These are phyloP conservation scores for Malurus cyaneus DNA, from an alignment of 2,113 vertebrate species.

Conservation along the genomic window DNA sequence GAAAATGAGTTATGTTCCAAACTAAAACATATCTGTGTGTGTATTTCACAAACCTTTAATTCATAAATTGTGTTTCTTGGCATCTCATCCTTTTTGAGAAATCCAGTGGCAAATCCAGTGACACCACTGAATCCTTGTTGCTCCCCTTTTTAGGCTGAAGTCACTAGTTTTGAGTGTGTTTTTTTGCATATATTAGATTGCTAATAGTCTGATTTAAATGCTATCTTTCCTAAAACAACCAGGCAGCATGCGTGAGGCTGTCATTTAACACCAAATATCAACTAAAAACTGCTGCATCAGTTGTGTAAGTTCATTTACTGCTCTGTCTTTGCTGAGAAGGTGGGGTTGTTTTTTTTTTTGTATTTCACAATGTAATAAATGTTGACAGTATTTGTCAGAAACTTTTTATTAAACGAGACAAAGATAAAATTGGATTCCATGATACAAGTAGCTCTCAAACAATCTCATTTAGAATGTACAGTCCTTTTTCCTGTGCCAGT, in stretches of 20 bases:
- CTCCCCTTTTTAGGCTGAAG: background rate
- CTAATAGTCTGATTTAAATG: background rate
- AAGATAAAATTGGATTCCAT: slow-evolving; percentile 65
- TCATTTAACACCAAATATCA: background rate
- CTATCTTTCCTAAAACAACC: background rate
- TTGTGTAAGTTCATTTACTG: slow-evolving; percentile 39
- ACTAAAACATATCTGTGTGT: background rate
- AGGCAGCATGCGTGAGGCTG: background rate
- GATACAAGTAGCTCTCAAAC: slow-evolving; percentile 59
- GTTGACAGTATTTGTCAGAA: slow-evolving; percentile 59
- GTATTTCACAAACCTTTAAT: background rate
- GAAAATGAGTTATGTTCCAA: background rate
- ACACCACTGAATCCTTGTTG: background rate
- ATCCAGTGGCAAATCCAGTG: too few relatives aligned
- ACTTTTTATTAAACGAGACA: slow-evolving; percentile 63
- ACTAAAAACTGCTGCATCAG: background rate
- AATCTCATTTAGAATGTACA: slow-evolving; percentile 57
- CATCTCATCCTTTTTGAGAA: background rate
- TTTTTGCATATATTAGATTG: background rate
- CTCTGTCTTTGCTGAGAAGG: background rate
- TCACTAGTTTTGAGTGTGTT: background rate
- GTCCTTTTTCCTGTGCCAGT: background rate
- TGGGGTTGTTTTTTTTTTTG: background rate
- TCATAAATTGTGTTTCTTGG: background rate
- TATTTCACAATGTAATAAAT: slow-evolving; percentile 35